A percentile compares a stretch with the other conserved stretches of the same genome.
These are phyloP conservation scores for Psilopogon haemacephalus DNA, from an alignment of 2,113 vertebrate genomes.

Conservation along the genomic window DNA sequence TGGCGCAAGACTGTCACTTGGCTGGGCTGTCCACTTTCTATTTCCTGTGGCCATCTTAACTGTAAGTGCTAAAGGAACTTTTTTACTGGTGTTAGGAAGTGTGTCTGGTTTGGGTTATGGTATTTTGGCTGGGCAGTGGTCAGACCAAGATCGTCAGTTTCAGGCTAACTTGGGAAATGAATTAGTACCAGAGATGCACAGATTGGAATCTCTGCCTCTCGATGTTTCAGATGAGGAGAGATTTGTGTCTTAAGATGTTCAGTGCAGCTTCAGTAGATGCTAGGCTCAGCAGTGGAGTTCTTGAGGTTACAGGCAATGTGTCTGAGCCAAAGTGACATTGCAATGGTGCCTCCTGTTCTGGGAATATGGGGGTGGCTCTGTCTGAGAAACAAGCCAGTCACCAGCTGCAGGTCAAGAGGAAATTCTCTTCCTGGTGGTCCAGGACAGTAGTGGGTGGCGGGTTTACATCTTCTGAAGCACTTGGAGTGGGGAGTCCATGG, in stretches of 20 bases:
- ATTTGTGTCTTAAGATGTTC: not conserved
- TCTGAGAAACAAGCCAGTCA: not conserved
- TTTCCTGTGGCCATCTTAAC: not conserved
- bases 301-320: not conserved
- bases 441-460: not conserved
- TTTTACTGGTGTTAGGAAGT: not conserved
- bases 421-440: not conserved
- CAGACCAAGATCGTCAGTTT: slow-evolving; percentile 4
- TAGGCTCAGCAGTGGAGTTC: fast-evolving
- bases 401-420: not conserved
- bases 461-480: not conserved
- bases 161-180: not conserved
- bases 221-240: not conserved
- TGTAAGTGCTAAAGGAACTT: not conserved
- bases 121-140: not conserved
- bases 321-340: not conserved
- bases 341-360: not conserved
- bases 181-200: not conserved
- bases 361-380: not conserved
- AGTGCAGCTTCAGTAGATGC: not conserved
- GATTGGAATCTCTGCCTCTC: not conserved
- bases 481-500: not conserved
- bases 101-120: not conserved
- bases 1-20: not conserved
- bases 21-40: not conserved